These are phyloP conservation scores for Drosophila pachea DNA, from an alignment of 1,140 invertebrate species.

Conservation along the genomic window DNA sequence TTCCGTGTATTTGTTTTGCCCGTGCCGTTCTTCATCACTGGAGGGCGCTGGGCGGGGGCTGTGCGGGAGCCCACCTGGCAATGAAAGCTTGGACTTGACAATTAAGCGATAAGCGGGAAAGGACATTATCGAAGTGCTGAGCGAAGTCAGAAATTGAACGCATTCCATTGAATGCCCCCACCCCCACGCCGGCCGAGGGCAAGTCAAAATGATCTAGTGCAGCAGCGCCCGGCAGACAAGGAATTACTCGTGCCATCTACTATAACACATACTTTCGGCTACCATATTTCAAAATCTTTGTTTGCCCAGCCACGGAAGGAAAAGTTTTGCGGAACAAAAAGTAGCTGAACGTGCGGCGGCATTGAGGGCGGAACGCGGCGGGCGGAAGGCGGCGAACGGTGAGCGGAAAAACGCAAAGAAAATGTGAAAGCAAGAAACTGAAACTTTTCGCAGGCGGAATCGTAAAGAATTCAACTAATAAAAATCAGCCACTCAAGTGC, in stretches of 20 bases:
- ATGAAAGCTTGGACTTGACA: conserved; percentile 25
- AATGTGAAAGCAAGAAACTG: conserved; percentile 54
- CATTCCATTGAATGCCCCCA: conserved; percentile 5
- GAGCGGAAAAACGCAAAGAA: conserved; percentile 18
- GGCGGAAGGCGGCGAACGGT: neutral
- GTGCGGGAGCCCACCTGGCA: neutral
- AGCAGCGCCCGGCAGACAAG: conserved; percentile 18
- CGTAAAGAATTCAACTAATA: conserved; percentile 79
- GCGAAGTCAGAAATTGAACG: neutral
- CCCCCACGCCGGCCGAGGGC: too few relatives aligned
- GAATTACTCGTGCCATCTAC: conserved; percentile 35
- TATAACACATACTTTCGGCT: conserved; percentile 38
- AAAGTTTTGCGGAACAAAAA: conserved; percentile 44
- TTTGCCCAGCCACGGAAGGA: conserved; percentile 37
- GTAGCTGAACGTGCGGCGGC: conserved; percentile 47
- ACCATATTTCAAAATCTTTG: conserved; percentile 71
- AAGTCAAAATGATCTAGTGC: conserved; percentile 48
- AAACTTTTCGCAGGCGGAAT: conserved; percentile 63
- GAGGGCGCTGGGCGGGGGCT: neutral
- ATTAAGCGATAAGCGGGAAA: conserved; percentile 17
- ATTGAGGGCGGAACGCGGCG: conserved; percentile 46
- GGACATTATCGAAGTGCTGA: conserved; percentile 21
- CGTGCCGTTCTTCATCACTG: conserved; percentile 47
- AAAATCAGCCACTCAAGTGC: conserved; percentile 79
- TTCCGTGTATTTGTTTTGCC: conserved; percentile 64